Conservation (phyloP, 2,888 invertebrate genomes). For the Prostheceraeus crozeri region DNA sequence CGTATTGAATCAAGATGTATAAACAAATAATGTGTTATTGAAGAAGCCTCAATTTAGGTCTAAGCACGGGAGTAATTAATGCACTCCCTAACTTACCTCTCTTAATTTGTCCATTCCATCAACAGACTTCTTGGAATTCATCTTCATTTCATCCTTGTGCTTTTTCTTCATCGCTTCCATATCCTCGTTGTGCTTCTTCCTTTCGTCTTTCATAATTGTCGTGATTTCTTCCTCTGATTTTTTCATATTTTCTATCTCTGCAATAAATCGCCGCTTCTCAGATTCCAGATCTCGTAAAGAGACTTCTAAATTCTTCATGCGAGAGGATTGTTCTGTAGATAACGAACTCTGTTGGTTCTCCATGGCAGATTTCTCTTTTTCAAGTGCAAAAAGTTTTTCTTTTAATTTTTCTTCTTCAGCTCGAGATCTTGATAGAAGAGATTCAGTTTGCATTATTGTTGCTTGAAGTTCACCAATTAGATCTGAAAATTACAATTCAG, state of each 20-base stretch:
- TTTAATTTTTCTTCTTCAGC: constrained; percentile 45
- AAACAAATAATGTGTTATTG: no score
- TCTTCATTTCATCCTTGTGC: constrained; percentile 6
- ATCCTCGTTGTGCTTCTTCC: constrained; percentile 3
- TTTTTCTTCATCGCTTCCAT: background rate
- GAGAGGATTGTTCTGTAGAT: no score
- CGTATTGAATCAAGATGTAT: no score
- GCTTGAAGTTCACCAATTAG: constrained; percentile 52
- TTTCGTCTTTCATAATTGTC: no score
- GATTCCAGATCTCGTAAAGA: constrained; percentile 9
- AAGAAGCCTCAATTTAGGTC: no score
- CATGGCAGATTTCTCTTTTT: constrained; percentile 44
- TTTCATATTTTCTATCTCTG: constrained; percentile 43
- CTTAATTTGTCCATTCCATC: background rate
- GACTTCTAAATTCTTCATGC: constrained; percentile 1
- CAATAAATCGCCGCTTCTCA: constrained; percentile 37
- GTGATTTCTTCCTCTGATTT: background rate
- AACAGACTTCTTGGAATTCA: background rate
- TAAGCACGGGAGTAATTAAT: constrained; percentile 43
- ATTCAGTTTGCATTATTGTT: constrained; percentile 48
- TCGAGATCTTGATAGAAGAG: constrained; percentile 46
- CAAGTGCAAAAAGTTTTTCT: constrained; percentile 46
- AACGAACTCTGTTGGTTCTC: no score
- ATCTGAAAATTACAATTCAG: constrained; percentile 45
- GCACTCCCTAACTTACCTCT: constrained; percentile 40